Conservation (phyloP, 2,797 vertebrate genomes). For the Halcyon badia region DNA sequence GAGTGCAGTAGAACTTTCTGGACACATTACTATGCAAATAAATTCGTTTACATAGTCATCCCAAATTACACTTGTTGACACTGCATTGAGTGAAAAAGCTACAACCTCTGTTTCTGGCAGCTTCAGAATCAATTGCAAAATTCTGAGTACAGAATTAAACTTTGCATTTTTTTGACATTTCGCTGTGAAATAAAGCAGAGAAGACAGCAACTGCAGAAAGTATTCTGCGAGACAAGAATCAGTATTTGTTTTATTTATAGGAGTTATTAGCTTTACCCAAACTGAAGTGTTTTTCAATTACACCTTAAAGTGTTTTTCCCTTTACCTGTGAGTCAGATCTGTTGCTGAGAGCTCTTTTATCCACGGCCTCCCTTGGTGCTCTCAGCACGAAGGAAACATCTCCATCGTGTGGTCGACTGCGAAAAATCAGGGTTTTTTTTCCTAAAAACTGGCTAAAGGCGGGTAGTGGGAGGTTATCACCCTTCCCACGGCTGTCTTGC, state of each 20-base stretch:
- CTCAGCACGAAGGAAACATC: slow-evolving; percentile 51
- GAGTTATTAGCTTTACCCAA: neutral
- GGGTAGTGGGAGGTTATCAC: fast-evolving
- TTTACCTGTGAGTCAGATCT: neutral
- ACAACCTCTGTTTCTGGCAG: neutral
- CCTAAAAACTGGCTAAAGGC: fast-evolving
- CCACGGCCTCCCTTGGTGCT: neutral
- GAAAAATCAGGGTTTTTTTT: neutral
- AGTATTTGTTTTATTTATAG: neutral
- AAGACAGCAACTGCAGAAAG: neutral
- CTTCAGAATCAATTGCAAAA: neutral
- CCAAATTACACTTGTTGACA: neutral
- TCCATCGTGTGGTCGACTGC: slow-evolving; percentile 65
- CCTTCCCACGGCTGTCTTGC: neutral
- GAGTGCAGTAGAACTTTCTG: neutral
- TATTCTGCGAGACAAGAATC: neutral
- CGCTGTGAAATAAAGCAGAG: neutral
- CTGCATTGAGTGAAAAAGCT: neutral
- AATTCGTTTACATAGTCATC: neutral
- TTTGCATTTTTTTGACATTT: neutral
- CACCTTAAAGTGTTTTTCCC: neutral
- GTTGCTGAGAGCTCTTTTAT: neutral
- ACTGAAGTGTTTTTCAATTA: neutral
- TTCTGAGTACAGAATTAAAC: neutral
- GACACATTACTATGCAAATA: neutral